Evolutionary conservation across 1,140 invertebrate genomes (phyloP), one percentile per base, ranked within the genome.

Genomic region (Drosophila leontia): DNA sequence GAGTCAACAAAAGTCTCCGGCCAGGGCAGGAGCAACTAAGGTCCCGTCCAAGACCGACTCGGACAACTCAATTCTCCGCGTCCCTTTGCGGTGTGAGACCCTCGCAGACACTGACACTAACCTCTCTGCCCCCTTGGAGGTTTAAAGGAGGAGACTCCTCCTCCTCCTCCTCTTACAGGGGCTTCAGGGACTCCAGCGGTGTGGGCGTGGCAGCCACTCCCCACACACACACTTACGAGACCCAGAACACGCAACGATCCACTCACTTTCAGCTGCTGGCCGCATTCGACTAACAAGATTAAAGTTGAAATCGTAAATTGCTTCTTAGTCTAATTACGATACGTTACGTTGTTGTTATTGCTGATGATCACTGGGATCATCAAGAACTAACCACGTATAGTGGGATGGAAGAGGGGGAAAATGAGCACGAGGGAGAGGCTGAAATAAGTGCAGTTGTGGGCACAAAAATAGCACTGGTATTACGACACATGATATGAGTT

Each of bases 221-320:
- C 62, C 62, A 47, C 51, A 39, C 64, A 50, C 64, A 51, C 77
- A 77, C 77, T 53, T 42, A 32, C 29, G 59, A 51, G 47, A 12
- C 42, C 53, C 47, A 45, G 50, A 57, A 63, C 59, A 58, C 42
- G 68, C 55, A 71, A 63, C 53, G 65, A 80, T 75, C 65, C 78
- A 75, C 72, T 74, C 84, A 83, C 84, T 88, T 88, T 83, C 83
- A 63, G 80, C 76, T 60, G 75, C 64, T 62, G 67, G 39, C 58
- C 58, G 75, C 70, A 80, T 84, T 83, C 82, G 80, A 84, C 84
- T 90, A 88, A 88, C 85, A 84, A 90, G 85, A 88, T 88, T 90
- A 88, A 88, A 85, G 74, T 68, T 90, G 74, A 90, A 88, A 88
- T 88, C 84, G 84, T 88, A 90, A 90, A 88, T 90, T 88, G 85